Evolutionary conservation across 2,113 vertebrate species (phyloP).

Genomic region (human (Homo sapiens)): DNA sequence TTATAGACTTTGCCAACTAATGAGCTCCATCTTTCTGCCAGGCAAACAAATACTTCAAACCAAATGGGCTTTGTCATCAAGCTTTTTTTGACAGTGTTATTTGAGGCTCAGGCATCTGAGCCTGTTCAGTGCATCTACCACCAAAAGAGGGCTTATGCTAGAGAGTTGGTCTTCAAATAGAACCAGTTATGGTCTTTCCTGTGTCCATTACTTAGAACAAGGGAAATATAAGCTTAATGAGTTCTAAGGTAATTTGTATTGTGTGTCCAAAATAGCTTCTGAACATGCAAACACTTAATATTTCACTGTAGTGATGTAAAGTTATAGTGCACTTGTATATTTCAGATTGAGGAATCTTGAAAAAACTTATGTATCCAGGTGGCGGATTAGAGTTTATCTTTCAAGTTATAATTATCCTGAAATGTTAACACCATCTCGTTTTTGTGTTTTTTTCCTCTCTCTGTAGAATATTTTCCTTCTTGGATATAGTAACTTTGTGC

Average conservation of each 20-base stretch:
- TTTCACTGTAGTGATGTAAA: neutral
- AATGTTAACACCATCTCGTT: conserved; percentile 42
- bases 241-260: conserved; percentile 32
- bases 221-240: neutral
- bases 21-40: neutral
- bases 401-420: neutral
- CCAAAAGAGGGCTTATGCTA: neutral
- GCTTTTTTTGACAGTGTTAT: neutral
- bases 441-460: conserved; percentile 72
- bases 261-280: neutral
- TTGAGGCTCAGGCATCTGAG: neutral
- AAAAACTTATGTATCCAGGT: neutral
- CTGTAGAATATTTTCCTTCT: conserved; percentile 97
- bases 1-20: neutral
- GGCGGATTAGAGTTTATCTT: neutral
- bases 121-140: neutral
- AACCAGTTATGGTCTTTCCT: neutral
- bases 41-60: neutral
- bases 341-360: conserved; percentile 14
- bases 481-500: conserved; percentile 97
- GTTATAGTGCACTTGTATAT: neutral
- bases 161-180: neutral
- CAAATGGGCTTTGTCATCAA: neutral
- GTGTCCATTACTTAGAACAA: neutral
- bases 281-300: neutral